Base-by-base conservation (phyloP, 1,140 invertebrate species). In the Eciton burchellii region DNA sequence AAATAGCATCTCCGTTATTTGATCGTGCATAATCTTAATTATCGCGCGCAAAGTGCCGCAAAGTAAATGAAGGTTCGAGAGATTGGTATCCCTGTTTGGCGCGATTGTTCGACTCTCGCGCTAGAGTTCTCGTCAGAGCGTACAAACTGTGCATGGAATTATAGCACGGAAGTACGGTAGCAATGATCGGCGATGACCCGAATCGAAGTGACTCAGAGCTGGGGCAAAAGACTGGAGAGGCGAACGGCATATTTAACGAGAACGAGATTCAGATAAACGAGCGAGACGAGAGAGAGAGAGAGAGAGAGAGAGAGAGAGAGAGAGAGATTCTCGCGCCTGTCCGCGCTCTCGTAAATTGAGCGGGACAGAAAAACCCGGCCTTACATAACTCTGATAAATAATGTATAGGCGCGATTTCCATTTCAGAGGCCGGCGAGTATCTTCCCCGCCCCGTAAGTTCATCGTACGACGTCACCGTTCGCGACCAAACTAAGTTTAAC, bases 311-410 rank as follows among this genome's bases (percentile, higher is more conserved):
- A 71, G 49, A 52, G 65, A 54, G 70, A 79, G 45, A 68, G n/a
- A n/a, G n/a, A n/a, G n/a, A n/a, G n/a, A n/a, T n/a, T 70, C 52
- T 71, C 16, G 47, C 16, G 26, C 54, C n/a, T 73, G 35, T 35
- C 35, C 68, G 43, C 24, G 54, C n/a, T 12, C 52, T 71, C 52
- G 35, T 60, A 72, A 81, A 81, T 81, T 66, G 59, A 19, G 24
- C 11, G 26, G 65, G 29, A 43, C 21, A 72, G 47, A 68, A 66
- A 83, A 79, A 82, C 57, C 35, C 6, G 45, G 35, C 59, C 62
- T 88, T 82, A 76, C 62, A 68, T 86, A 82, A 89, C 77, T 86
- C 56, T 66, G n/a, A 81, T 84, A 84, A 88, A 88, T 81, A 86
- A 87, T 82, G 56, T 54, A 86, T 88, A 83, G 29, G n/a, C 45